phyloP scores from a whole-genome alignment of 2,888 invertebrate genomes.

The Bombylius discolor region DNA sequence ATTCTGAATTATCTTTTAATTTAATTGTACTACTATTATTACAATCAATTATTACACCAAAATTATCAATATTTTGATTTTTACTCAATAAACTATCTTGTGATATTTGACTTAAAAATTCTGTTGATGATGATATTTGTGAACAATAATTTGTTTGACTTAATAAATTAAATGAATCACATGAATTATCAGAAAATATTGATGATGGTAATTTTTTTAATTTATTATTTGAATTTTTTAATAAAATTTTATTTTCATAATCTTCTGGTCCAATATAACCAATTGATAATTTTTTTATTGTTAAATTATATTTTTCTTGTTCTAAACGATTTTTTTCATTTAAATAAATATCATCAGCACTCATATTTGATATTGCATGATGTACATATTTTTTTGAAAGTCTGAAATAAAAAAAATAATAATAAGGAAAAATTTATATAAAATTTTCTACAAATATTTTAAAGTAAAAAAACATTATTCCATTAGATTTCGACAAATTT shows the following conservation, averaged over 20 bases:
- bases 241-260: conserved; percentile 24
- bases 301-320: conserved; percentile 21
- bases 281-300: conserved; percentile 20
- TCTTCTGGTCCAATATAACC: conserved; percentile 34
- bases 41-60: background rate
- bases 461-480: too few relatives aligned
- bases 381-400: conserved; percentile 52
- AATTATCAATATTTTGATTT: background rate
- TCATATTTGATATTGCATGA: conserved; percentile 49
- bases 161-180: conserved; percentile 22
- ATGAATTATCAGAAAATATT: conserved; percentile 25
- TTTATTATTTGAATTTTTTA: background rate
- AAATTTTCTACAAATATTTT: too few relatives aligned
- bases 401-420: conserved; percentile 30
- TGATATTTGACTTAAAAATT: conserved; percentile 2
- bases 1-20: background rate
- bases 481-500: too few relatives aligned
- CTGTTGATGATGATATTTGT: background rate
- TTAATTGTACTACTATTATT: conserved; percentile 2
- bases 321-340: conserved; percentile 26
- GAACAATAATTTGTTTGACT: conserved; percentile 17
- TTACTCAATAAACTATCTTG: background rate
- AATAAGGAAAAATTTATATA: background rate
- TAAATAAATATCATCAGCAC: conserved; percentile 47
- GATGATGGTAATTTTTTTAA: conserved; percentile 6